Conservation (phyloP, 2,797 vertebrate species). For the Avahi laniger region DNA sequence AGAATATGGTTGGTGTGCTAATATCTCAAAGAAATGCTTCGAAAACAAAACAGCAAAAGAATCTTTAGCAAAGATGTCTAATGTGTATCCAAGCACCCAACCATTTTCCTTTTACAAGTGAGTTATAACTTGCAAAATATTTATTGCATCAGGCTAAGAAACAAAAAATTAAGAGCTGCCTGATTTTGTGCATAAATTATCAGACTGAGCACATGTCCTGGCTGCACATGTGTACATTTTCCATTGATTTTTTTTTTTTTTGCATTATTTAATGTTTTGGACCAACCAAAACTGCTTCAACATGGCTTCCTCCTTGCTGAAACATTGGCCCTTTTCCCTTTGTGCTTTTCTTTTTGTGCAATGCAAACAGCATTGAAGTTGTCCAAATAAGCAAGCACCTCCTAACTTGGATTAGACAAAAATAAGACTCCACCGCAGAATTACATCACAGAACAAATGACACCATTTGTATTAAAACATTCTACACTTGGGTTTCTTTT, state of each 20-base stretch:
- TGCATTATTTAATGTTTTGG: conserved; percentile 15
- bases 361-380: not conserved
- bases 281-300: not conserved
- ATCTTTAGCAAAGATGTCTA: not conserved
- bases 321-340: not conserved
- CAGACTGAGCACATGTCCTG: not conserved
- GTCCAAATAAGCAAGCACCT: conserved; percentile 3
- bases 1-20: not conserved
- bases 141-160: conserved; percentile 19
- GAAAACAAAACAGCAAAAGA: conserved; percentile 1
- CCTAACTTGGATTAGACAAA: not conserved
- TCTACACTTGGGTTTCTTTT: not conserved
- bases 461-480: not conserved
- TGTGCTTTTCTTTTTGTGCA: not conserved
- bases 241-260: not conserved
- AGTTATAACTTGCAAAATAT: not conserved
- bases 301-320: conserved; percentile 21
- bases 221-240: not conserved
- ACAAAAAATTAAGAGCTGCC: not conserved
- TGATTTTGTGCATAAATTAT: not conserved
- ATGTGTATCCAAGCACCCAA: not conserved
- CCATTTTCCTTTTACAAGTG: conserved; percentile 1
- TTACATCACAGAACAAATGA: not conserved
- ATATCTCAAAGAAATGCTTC: conserved; percentile 34
- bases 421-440: not conserved